phyloP scores from a whole-genome alignment of 2,888 invertebrate species.

The Aspidiotus destructor region DNA sequence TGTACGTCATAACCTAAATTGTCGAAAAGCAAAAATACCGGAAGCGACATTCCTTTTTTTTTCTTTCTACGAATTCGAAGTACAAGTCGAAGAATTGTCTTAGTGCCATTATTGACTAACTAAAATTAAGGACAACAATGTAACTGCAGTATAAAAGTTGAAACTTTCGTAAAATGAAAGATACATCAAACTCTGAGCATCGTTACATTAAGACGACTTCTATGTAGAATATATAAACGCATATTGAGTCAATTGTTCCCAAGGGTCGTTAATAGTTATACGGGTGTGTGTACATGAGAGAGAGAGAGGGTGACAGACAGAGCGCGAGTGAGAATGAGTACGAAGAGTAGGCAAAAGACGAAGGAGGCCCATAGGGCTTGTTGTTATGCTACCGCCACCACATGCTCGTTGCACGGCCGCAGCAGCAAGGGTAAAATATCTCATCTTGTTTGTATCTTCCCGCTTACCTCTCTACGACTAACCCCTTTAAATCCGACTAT shows the following conservation, averaged over 20 bases:
- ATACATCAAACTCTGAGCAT: not conserved
- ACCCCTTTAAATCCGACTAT: conserved; percentile 31
- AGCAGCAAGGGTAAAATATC: conserved; percentile 26
- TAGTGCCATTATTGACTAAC: too few relatives aligned
- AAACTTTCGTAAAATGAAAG: conserved; percentile 2
- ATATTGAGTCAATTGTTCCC: conserved; percentile 35
- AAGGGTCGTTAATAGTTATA: conserved; percentile 34
- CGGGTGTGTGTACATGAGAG: not conserved
- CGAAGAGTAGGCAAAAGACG: conserved; percentile 15
- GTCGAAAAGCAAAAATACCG: too few relatives aligned
- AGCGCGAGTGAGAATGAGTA: conserved; percentile 5
- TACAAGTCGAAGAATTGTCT: too few relatives aligned
- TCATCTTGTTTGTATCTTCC: conserved; percentile 29
- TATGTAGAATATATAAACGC: conserved; percentile 20
- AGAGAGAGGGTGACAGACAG: not conserved
- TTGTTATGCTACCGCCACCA: conserved; percentile 28
- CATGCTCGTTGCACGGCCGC: conserved; percentile 10
- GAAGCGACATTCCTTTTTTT: too few relatives aligned
- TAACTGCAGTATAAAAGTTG: not conserved
- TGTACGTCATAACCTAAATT: too few relatives aligned
- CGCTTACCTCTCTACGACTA: conserved; percentile 12
- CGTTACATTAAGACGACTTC: not conserved
- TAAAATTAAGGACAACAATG: not conserved
- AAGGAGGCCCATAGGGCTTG: conserved; percentile 24
- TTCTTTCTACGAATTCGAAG: too few relatives aligned